phyloP scores from a whole-genome alignment of 1,140 invertebrate genomes.

The Calephelis virginiensis region DNA sequence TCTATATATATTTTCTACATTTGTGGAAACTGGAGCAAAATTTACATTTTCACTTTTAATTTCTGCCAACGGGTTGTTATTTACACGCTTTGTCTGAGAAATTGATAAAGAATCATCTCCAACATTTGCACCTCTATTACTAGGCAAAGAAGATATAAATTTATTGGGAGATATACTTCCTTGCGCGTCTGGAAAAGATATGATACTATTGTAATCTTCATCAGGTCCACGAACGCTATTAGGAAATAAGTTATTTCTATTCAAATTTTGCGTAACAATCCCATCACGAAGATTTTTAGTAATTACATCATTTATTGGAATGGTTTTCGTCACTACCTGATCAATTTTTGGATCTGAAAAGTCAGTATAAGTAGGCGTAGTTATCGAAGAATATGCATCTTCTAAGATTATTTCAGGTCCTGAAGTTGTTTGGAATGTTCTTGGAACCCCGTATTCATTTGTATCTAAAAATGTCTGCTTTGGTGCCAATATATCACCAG shows the following conservation, averaged over 20 bases:
- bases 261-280: not conserved
- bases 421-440: not conserved
- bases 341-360: not conserved
- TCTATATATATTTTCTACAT: not conserved
- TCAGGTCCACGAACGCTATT: not conserved
- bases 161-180: not conserved
- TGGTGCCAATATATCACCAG: conserved; percentile 31
- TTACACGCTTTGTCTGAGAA: not conserved
- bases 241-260: not conserved
- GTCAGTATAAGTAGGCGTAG: not conserved
- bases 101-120: not conserved
- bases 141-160: not conserved
- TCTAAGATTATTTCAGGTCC: not conserved
- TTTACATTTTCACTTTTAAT: not conserved
- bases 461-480: conserved; percentile 29
- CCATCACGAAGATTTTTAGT: not conserved
- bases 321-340: not conserved
- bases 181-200: not conserved
- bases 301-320: not conserved
- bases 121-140: not conserved
- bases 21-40: not conserved
- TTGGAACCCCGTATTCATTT: not conserved
- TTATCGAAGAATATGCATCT: conserved; percentile 1
- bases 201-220: not conserved
- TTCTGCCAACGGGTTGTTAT: not conserved